Evolutionary conservation across 2,113 vertebrate species (phyloP).

Genomic region (Andinoacara biseriatus): DNA sequence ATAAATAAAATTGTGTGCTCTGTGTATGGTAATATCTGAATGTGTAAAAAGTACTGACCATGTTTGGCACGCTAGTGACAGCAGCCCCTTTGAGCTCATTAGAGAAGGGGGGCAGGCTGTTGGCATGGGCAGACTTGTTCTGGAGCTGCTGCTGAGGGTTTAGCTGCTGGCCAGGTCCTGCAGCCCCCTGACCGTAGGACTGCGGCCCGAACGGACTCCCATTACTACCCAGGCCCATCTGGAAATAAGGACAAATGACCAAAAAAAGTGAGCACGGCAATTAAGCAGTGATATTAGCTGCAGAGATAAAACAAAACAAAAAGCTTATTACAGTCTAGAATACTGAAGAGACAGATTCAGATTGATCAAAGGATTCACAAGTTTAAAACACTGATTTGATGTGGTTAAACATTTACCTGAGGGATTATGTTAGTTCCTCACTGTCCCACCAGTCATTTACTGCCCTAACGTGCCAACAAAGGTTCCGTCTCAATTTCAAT

Average conservation of each 20-base stretch:
- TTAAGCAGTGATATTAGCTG: background rate
- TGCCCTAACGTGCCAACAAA: constrained; percentile 1
- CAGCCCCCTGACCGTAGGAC: constrained; percentile 84
- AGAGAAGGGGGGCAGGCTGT: constrained; percentile 90
- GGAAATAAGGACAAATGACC: constrained; percentile 37
- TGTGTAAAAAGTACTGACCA: constrained; percentile 83
- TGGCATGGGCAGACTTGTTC: constrained; percentile 89
- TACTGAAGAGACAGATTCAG: background rate
- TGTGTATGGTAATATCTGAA: background rate
- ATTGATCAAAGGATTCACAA: background rate
- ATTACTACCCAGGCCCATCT: constrained; percentile 91
- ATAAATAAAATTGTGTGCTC: background rate
- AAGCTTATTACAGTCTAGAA: background rate
- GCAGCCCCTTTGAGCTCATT: constrained; percentile 91
- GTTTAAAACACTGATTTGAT: background rate
- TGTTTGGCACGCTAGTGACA: constrained; percentile 87
- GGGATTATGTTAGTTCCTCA: background rate
- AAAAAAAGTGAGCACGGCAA: background rate
- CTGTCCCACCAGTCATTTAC: background rate
- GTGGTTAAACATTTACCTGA: background rate
- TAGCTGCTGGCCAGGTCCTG: constrained; percentile 86
- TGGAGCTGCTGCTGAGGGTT: constrained; percentile 88
- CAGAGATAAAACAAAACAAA: background rate
- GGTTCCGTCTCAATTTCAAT: constrained; percentile 1
- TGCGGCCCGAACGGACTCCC: constrained; percentile 88